Conservation (phyloP, 1,140 invertebrate genomes). For the Lucilia cuprina region DNA sequence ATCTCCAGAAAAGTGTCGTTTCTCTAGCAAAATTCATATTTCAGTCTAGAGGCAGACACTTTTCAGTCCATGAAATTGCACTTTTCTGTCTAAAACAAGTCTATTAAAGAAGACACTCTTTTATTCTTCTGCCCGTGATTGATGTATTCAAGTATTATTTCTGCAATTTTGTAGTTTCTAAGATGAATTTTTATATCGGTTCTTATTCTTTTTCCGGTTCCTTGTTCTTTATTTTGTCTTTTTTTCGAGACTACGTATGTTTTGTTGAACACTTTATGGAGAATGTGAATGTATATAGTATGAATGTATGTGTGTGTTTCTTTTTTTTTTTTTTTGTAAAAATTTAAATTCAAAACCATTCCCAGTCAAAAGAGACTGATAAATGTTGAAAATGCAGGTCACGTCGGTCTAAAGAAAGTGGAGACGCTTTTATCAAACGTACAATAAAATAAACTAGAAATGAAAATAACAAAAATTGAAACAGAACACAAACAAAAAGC, state of each 20-base stretch:
- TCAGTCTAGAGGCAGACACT: too few species aligned
- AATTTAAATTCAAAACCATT: slow-evolving; percentile 31
- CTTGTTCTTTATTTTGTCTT: not conserved
- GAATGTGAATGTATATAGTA: not conserved
- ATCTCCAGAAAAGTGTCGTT: too few species aligned
- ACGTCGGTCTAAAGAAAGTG: slow-evolving; percentile 22
- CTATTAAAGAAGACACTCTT: too few species aligned
- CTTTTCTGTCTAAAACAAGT: too few species aligned
- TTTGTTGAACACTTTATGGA: too few species aligned
- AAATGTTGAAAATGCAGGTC: slow-evolving; percentile 30
- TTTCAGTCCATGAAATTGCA: too few species aligned
- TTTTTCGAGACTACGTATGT: not conserved
- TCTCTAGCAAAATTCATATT: too few species aligned
- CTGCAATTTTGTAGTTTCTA: not conserved
- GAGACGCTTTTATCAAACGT: slow-evolving; percentile 20
- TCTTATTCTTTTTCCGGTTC: not conserved
- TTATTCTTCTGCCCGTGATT: too few species aligned
- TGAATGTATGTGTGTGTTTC: not conserved
- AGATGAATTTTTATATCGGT: not conserved
- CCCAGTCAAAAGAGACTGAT: slow-evolving; percentile 16
- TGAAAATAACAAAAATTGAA: not conserved
- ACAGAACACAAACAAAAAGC: not conserved
- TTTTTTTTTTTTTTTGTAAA: too few species aligned
- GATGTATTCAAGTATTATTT: too few species aligned
- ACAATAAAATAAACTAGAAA: slow-evolving; percentile 7